Base-by-base conservation (phyloP, 1,140 invertebrate genomes). In the Spodoptera litura region DNA sequence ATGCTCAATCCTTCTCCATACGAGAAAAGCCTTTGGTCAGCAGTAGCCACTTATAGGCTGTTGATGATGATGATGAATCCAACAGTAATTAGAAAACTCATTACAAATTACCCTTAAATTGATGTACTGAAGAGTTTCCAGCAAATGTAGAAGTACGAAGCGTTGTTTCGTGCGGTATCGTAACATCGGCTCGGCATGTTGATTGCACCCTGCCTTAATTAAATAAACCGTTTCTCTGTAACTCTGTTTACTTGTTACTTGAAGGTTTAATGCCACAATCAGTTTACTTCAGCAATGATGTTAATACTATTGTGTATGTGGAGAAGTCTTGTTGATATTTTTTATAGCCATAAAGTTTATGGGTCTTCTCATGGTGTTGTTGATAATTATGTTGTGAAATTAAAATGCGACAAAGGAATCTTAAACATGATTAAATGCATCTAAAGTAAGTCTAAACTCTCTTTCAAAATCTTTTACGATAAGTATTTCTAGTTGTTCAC, bases 161-260 rank as follows among this genome's bases (percentile, higher is more conserved):
- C 11, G 70, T 25, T 27, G 52, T 72, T 72, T 20, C 71, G 71
- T 74, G 68, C 51, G 52, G 64, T 70, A 71, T 38, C 66, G 55
- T 38, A 31, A 53, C 49, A 52, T 79, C 81, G 85, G 78, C 83
- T 51, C 78, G 84, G 85, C 81, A 87, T 79, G 85, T 85, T 87
- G 88, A 88, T 89, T 89, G 85, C 87, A 56, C 76, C 83, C 82
- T 56, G 66, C 80, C 81, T 87, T 91, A 89, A 91, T 91, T 91
- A 90, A 91, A 89, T 89, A 89, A 89, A 87, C 87, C 82, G 85
- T 84, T 89, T 89, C 87, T 83, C 73, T 64, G 44, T 81, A 83
- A 49, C 56, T 51, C 76, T 72, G 61, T 71, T 38, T 44, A 38
- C 68, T 72, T 31, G 78, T 31, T 61, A 52, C 49, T 68, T 68